A percentile compares a stretch with the other conserved stretches of the same genome.
Conservation (phyloP, 2,888 invertebrate species). For the Celastrina argiolus region DNA sequence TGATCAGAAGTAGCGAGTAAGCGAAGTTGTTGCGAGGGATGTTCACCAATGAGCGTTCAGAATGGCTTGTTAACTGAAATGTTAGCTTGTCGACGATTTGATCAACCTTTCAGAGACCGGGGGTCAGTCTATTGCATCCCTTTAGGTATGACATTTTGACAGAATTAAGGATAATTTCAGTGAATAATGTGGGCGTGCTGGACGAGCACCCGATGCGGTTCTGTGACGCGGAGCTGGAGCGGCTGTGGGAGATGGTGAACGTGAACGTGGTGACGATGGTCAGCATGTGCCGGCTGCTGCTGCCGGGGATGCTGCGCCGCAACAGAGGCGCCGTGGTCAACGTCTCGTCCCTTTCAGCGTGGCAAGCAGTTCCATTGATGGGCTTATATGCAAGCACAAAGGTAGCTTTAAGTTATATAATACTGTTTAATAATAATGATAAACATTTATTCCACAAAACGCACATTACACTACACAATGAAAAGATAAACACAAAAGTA, state of each 20-base stretch:
- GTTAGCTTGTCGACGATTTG: no score
- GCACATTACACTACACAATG: no score
- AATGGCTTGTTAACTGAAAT: no score
- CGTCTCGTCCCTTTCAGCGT: slow-evolving; percentile 24
- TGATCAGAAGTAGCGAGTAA: no score
- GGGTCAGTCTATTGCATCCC: no score
- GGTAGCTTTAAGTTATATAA: not conserved
- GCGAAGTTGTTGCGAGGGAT: no score
- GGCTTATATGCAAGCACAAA: slow-evolving; percentile 8
- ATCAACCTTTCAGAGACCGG: no score
- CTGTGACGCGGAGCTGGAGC: not conserved
- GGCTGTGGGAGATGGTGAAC: slow-evolving; percentile 85
- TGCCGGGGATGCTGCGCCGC: slow-evolving; percentile 86
- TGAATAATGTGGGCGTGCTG: not conserved
- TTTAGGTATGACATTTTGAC: no score
- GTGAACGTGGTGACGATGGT: slow-evolving; percentile 92
- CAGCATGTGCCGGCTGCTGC: slow-evolving; percentile 85
- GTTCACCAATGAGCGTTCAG: no score
- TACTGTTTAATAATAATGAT: no score
- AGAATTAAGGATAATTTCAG: not conserved
- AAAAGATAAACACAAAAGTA: no score
- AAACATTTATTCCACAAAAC: no score
- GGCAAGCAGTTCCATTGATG: slow-evolving; percentile 9
- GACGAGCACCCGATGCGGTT: not conserved
- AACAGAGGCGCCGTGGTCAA: slow-evolving; percentile 90